Evolutionary conservation across 2,888 invertebrate species (phyloP).

Genomic region (Thalpophila matura): DNA sequence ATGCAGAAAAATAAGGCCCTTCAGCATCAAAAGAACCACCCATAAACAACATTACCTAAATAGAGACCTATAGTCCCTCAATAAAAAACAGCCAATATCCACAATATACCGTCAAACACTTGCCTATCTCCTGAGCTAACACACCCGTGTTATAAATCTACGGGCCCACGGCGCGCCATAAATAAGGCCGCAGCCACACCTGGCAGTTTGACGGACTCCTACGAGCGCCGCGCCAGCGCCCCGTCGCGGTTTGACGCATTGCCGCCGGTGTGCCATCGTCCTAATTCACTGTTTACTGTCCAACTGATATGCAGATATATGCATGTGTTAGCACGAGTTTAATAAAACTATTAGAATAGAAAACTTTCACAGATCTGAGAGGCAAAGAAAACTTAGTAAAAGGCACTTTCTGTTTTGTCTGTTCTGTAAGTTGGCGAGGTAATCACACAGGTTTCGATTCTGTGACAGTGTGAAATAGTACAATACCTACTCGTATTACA

Average conservation of each 20-base stretch:
- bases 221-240: slow-evolving; percentile 70
- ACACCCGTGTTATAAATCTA: slow-evolving; percentile 76
- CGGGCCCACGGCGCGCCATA: slow-evolving; percentile 76
- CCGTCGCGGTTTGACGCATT: slow-evolving; percentile 68
- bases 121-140: slow-evolving; percentile 60
- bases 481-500: too few species aligned
- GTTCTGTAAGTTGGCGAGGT: too few species aligned
- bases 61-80: background rate
- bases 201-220: slow-evolving; percentile 82
- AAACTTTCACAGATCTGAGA: background rate
- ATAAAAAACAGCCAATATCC: slow-evolving; percentile 8
- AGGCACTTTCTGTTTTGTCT: too few species aligned
- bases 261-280: slow-evolving; percentile 62
- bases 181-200: slow-evolving; percentile 82
- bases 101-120: slow-evolving; percentile 2
- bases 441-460: too few species aligned
- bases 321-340: background rate
- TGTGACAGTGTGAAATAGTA: too few species aligned
- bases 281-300: slow-evolving; percentile 60
- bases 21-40: too few species aligned
- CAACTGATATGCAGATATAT: slow-evolving; percentile 16
- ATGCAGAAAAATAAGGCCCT: background rate
- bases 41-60: too few species aligned
- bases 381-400: too few species aligned
- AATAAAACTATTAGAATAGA: background rate